These are phyloP conservation scores for Artibeus jamaicensis DNA, from an alignment of 2,797 vertebrate species.

Conservation along the genomic window DNA sequence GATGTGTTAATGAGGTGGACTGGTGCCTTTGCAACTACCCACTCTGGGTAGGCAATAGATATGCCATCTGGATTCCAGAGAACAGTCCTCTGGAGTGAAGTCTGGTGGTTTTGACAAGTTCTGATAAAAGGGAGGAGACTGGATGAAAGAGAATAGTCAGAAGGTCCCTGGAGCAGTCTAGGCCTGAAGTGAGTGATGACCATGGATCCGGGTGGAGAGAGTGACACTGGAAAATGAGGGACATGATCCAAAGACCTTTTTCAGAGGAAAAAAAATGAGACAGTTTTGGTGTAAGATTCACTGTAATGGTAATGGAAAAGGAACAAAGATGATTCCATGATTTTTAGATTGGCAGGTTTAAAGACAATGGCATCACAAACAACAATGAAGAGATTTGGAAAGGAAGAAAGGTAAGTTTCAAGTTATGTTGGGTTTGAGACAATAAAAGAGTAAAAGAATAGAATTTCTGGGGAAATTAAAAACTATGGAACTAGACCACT, in stretches of 20 bases:
- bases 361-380: constrained; percentile 2
- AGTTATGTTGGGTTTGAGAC: neutral
- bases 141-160: neutral
- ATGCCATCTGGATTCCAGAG: neutral
- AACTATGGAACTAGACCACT: neutral
- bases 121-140: neutral
- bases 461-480: neutral
- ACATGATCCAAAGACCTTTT: neutral
- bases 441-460: neutral
- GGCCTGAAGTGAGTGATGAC: neutral
- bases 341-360: neutral
- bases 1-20: neutral
- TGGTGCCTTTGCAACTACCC: neutral
- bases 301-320: neutral
- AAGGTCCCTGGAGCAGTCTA: neutral
- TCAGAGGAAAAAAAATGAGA: neutral
- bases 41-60: neutral
- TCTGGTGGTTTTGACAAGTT: neutral
- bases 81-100: neutral
- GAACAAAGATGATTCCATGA: neutral
- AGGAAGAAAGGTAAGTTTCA: neutral
- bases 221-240: neutral
- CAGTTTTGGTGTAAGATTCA: neutral
- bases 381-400: neutral
- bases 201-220: neutral